Evolutionary conservation across 2,888 invertebrate species (phyloP), one percentile per base, ranked within the genome.

Genomic region (Drosophila borealis): DNA sequence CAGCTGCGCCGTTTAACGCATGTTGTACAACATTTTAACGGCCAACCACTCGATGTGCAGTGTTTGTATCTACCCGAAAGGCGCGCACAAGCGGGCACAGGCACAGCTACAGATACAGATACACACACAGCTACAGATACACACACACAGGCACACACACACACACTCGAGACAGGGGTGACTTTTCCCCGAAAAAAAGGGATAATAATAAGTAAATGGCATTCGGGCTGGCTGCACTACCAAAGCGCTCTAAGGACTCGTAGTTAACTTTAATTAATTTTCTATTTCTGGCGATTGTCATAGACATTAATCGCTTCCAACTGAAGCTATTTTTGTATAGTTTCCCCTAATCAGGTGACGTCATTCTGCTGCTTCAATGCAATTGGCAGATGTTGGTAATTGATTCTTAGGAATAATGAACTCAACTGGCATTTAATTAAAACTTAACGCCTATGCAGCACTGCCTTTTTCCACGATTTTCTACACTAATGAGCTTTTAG

Each of bases 1-100:
- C 83, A 84, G 87, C 83, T 84, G 83, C 81, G 74, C 71, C 83
- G 62, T 86, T 88, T 86, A 83, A 81, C 87, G 80, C 87, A 70
- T 88, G 89, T 86, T 82, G 73, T 82, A 85, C 86, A 86, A 88
- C 87, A 82, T 81, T 83, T 81, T 67, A 88, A 82, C 80, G 80
- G 80, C 78, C 89, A 80, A 88, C 86, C 83, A 88, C 83, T 84
- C 83, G 80, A 53, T 78, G 72, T 74, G 71, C 75, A 75, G 59
- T 76, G 77, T 78, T 45, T 78, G 79, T 81, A 81, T 80, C 81
- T 78, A 78, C 79, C 69, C 79, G 57, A 67, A 78, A 72, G 81
- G 78, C 78, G 62, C 70, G 70, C 75, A 70, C 45, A 50, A 29
- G 29, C 29, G 29, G 45, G 44, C 21, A 69, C 33, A 44, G 19